Percentiles rank a stretch among this genome's conserved stretches.
Evolutionary conservation across 2,113 vertebrate genomes (phyloP).

Genomic region (Tichodroma muraria): DNA sequence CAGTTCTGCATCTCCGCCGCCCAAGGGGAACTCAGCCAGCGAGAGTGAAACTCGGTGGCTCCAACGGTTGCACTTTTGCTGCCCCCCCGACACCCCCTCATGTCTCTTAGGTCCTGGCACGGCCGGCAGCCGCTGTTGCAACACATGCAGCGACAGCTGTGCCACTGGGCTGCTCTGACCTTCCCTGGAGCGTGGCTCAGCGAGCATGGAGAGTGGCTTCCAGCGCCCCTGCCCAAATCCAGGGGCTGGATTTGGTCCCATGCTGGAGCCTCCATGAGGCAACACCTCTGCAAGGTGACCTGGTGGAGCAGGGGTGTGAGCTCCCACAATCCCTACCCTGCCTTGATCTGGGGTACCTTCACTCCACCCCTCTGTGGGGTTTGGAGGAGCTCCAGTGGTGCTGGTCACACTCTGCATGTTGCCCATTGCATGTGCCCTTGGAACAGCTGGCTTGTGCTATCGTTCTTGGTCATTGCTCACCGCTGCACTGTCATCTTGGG

Average conservation of each 20-base stretch:
- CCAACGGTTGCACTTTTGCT: conserved; percentile 44
- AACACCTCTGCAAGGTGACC: not conserved
- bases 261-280: not conserved
- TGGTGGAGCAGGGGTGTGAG: not conserved
- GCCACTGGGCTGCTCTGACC: not conserved
- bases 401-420: accelerated
- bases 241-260: not conserved
- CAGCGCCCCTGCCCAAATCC: not conserved
- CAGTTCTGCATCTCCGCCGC: conserved; percentile 69
- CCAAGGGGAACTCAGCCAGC: conserved; percentile 70
- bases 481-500: accelerated
- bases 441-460: not conserved
- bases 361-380: accelerated
- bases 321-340: not conserved
- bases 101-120: not conserved
- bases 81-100: not conserved
- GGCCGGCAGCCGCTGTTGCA: not conserved
- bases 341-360: not conserved
- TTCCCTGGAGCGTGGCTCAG: not conserved
- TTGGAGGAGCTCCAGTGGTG: not conserved
- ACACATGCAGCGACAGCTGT: not conserved
- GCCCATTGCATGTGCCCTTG: not conserved
- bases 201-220: accelerated
- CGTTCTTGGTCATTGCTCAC: accelerated
- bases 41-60: conserved; percentile 62